A percentile compares a stretch with the other conserved stretches of the same genome.
Conservation (phyloP, 2,888 invertebrate species). For the Thecocarcelia acutangulata region DNA sequence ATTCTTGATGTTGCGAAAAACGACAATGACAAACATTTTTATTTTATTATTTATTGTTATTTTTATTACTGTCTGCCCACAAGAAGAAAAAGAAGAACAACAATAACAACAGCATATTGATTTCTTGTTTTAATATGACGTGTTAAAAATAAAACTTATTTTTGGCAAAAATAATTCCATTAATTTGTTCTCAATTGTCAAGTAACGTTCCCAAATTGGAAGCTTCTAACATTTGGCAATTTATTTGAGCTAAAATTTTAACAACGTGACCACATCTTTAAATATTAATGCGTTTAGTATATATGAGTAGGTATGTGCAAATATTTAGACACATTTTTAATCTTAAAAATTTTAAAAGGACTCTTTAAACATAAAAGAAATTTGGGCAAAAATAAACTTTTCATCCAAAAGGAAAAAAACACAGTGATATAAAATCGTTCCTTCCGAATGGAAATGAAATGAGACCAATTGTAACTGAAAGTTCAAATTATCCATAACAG, state of each 20-base stretch:
- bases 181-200: constrained; percentile 65
- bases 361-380: too few relatives aligned
- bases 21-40: constrained; percentile 36
- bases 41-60: constrained; percentile 36
- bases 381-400: too few relatives aligned
- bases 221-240: constrained; percentile 27
- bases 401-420: too few relatives aligned
- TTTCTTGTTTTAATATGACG: constrained; percentile 51
- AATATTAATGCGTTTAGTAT: too few relatives aligned
- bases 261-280: background rate
- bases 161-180: constrained; percentile 57
- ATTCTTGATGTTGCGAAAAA: constrained; percentile 1
- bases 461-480: too few relatives aligned
- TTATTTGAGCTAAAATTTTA: background rate
- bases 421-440: too few relatives aligned
- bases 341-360: too few relatives aligned
- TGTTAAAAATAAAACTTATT: constrained; percentile 55
- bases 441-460: too few relatives aligned
- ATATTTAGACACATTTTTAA: too few relatives aligned
- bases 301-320: too few relatives aligned
- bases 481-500: too few relatives aligned
- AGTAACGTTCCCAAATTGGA: constrained; percentile 52
- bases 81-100: background rate
- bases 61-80: constrained; percentile 24
- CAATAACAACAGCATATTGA: background rate